A percentile compares a stretch with the other conserved stretches of the same genome.
phyloP scores from a whole-genome alignment of 2,113 vertebrate species.

The Marcusenius ussheri region DNA sequence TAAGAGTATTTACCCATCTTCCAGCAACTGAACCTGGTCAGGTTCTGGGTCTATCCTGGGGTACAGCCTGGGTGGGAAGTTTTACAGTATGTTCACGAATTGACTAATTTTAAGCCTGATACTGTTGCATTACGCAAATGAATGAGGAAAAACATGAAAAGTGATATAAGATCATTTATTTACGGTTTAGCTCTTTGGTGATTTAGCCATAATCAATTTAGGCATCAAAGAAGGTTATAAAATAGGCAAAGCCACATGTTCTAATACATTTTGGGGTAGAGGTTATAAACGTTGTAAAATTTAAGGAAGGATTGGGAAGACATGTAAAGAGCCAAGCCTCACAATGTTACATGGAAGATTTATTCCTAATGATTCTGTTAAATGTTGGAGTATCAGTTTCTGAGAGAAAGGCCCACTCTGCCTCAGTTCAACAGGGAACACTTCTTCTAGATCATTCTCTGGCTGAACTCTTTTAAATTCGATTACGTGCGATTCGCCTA shows the following conservation, averaged over 20 bases:
- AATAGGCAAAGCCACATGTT: neutral
- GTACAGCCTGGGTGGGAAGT: neutral
- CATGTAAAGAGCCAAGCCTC: constrained; percentile 23
- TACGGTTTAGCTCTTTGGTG: neutral
- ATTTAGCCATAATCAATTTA: neutral
- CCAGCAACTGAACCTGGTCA: neutral
- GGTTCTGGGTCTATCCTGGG: neutral
- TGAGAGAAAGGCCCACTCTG: neutral
- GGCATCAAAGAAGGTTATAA: neutral
- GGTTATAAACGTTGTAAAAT: neutral
- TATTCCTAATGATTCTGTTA: constrained; percentile 41
- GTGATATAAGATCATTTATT: neutral
- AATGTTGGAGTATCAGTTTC: constrained; percentile 20
- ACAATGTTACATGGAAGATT: constrained; percentile 40
- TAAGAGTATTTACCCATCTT: neutral
- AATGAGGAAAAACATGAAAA: neutral
- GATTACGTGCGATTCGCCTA: constrained; percentile 10
- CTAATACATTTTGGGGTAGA: neutral
- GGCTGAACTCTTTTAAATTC: constrained; percentile 27
- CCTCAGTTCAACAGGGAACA: neutral
- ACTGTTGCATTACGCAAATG: neutral
- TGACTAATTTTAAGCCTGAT: neutral
- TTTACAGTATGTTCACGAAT: neutral
- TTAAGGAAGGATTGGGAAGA: constrained; percentile 20
- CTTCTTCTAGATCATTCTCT: neutral